phyloP scores from a whole-genome alignment of 2,797 vertebrate genomes.

The Coracias cyanogaster region DNA sequence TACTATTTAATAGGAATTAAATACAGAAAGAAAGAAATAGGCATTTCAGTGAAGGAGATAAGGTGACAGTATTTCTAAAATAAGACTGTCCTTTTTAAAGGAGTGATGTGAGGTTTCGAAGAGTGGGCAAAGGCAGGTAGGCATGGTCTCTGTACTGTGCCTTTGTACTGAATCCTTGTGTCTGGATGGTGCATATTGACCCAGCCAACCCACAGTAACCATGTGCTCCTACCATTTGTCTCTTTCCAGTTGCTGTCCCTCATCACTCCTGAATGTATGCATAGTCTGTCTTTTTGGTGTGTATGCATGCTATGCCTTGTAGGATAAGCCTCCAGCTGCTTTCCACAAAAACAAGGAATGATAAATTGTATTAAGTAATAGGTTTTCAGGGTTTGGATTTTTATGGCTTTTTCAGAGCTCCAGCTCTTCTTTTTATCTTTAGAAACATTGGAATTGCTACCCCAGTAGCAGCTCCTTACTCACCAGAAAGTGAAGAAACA shows the following conservation, averaged over 20 bases:
- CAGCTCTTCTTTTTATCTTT: constrained; percentile 53
- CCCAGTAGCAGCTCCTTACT: not conserved
- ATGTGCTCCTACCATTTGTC: not conserved
- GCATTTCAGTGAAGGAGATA: not conserved
- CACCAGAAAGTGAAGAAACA: constrained; percentile 23
- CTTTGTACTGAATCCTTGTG: not conserved
- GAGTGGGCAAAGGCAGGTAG: not conserved
- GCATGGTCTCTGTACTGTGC: not conserved
- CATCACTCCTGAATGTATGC: not conserved
- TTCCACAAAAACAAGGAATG: not conserved
- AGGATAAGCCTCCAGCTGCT: not conserved
- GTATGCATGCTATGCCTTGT: not conserved
- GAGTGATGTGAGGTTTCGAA: not conserved
- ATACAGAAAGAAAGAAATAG: not conserved
- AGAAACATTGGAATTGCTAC: constrained; percentile 19
- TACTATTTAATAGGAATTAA: not conserved
- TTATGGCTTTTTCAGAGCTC: not conserved
- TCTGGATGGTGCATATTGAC: not conserved
- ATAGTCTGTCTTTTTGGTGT: not conserved
- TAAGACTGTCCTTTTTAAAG: not conserved
- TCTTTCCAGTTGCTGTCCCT: not conserved
- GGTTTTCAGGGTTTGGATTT: constrained; percentile 30
- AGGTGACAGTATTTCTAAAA: not conserved
- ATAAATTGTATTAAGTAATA: constrained; percentile 24
- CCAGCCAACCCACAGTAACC: rapidly evolving